Evolutionary conservation across 2,888 invertebrate species (phyloP), one percentile per base, ranked within the genome.

Genomic region (Idaea straminata): DNA sequence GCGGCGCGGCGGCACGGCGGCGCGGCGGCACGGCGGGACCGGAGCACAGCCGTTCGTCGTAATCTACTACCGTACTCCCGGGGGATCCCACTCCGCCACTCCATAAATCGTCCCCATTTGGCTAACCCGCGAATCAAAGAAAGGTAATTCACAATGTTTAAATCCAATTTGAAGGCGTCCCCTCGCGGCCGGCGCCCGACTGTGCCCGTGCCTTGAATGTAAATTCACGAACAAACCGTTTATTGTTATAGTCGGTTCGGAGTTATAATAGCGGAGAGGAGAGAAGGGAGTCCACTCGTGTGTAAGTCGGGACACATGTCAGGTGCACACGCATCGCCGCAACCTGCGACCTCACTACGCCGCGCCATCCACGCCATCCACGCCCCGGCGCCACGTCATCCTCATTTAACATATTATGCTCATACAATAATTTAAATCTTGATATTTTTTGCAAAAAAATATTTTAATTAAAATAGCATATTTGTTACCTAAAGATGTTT

Each of bases 81-180:
- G 68, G 74, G 72, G 71, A 70, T 70, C 74, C 70, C 74, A 74
- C 80, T 76, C 79, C 80, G 77, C 78, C 78, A 79, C 83, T 85
- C 86, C 84, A 89, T 89, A 88, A 89, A 89, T 90, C 87, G 88
- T 88, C 87, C 88, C 89, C 88, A 84, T 87, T 87, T 85, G 88
- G 85, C 86, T 87, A 87, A 86, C 88, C 90, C 89, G 88, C 88
- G 89, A 90, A 89, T 88, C 89, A 88, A 89, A 88, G 86, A 85
- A 85, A 88, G 85, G 89, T 89, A 89, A 89, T 90, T 89, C 89
- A 84, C 87, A 87, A 89, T 87, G 89, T 89, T 89, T 89, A 89
- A 89, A 89, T 88, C 88, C 88, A 88, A 89, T 90, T 89, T 87
- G 80, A 82, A 77, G 76, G 79, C 71, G 72, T 70, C 76, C 79